phyloP scores from a whole-genome alignment of 2,113 vertebrate species.

The Sinocyclocheilus anshuiensis region DNA sequence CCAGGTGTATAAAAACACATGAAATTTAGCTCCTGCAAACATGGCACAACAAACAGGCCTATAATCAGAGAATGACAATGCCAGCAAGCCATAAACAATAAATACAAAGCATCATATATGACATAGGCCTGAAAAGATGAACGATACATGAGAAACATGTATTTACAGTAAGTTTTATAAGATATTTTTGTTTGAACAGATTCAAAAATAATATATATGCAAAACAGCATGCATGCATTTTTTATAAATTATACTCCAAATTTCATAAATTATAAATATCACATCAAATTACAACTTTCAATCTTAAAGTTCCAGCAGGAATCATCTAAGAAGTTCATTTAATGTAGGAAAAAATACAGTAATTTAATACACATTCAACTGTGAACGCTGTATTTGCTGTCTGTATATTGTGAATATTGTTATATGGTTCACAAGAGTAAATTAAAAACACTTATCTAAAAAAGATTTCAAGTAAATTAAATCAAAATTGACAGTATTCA shows the following conservation, averaged over 20 bases:
- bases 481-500: not conserved
- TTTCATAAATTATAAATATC: not conserved
- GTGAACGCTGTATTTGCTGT: not conserved
- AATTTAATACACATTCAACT: not conserved
- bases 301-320: not conserved
- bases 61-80: not conserved
- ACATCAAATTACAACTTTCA: not conserved
- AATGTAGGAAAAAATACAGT: not conserved
- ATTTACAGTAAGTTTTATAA: not conserved
- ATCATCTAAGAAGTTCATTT: not conserved
- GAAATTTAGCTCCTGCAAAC: not conserved
- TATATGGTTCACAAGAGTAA: not conserved
- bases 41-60: not conserved
- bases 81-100: not conserved
- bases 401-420: not conserved
- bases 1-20: not conserved
- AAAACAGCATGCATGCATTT: not conserved
- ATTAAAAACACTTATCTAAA: no score
- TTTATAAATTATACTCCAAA: not conserved
- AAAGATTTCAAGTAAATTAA: not conserved
- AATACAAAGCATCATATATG: not conserved
- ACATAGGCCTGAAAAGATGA: not conserved
- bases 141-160: not conserved
- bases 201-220: not conserved
- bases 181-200: not conserved